Conservation (phyloP, 2,113 vertebrate species). For the Tragelaphus scriptus region DNA sequence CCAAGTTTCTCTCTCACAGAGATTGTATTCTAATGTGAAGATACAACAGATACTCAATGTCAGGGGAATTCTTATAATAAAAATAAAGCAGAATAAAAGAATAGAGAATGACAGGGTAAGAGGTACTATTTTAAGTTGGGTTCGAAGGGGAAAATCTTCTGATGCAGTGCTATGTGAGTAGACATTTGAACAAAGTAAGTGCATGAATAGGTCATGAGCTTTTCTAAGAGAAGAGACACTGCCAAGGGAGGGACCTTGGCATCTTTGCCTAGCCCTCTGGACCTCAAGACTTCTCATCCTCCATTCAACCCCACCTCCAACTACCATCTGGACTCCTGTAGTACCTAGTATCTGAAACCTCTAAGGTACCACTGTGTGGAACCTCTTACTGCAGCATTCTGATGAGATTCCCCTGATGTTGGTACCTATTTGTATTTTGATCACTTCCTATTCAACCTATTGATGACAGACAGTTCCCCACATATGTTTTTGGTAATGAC, state of each 20-base stretch:
- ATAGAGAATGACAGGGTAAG: background rate
- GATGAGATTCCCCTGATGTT: background rate
- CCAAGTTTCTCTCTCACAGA: background rate
- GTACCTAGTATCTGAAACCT: background rate
- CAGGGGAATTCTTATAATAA: background rate
- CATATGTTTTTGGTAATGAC: background rate
- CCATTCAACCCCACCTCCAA: background rate
- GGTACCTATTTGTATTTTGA: background rate
- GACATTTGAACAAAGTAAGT: background rate
- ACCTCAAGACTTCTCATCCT: background rate
- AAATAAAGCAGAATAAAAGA: background rate
- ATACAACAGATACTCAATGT: background rate
- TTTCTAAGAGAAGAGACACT: background rate
- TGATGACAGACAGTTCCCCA: background rate
- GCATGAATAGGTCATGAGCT: background rate
- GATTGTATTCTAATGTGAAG: background rate
- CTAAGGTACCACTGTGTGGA: background rate
- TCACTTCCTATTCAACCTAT: background rate
- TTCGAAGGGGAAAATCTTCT: background rate
- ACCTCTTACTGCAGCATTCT: background rate
- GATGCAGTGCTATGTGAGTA: background rate
- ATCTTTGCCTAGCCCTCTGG: background rate
- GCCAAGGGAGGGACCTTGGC: background rate
- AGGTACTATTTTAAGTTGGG: background rate
- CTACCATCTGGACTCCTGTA: background rate